Evolutionary conservation across 2,113 vertebrate genomes (phyloP), one percentile per base, ranked within the genome.

Genomic region (Neotragus pygmaeus): DNA sequence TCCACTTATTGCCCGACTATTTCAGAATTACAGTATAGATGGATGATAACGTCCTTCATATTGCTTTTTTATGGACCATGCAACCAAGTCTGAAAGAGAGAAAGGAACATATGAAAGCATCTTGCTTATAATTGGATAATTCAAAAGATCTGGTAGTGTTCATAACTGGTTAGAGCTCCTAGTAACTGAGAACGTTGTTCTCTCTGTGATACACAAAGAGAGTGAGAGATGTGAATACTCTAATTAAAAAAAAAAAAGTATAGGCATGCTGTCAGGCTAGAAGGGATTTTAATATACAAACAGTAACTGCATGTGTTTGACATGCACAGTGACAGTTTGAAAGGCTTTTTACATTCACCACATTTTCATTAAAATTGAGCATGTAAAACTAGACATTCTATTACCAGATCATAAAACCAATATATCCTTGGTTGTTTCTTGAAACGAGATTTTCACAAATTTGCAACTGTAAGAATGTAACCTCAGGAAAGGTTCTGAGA

Each of bases 381-480:
- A 90, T 92, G 92, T 96, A 96, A 97, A 97, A 96, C 84, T 95
- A 96, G 97, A 96, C 91, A 90, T 96, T 98, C 96, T 88, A 97
- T 53, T 95, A 82, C 64, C 77, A 86, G 83, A 94, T 93, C 36
- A 82, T 95, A 95, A 92, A 91, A 36, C 12, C 91, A 96, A 93
- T 96, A 98, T 81, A 95, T 91, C 27, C 58, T 87, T 36, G 73
- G 33, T 83, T 96, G 84, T 96, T 96, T 96, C 94, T 95, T 96
- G 94, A 96, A 95, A 95, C 28, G 15, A 98, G 90, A 82, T 96
- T 96, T 98, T 97, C 97, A 94, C 97, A 97, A 97, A 96, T 97
- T 97, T 97, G 53, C 81, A 96, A 58, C 90, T 95, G 14, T 88
- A 94, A 95, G 53, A 97, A 73, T 94, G 10, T 95, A 95, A 96